Evolutionary conservation across 2,888 invertebrate genomes (phyloP).

Genomic region (Drosophila paranaensis): DNA sequence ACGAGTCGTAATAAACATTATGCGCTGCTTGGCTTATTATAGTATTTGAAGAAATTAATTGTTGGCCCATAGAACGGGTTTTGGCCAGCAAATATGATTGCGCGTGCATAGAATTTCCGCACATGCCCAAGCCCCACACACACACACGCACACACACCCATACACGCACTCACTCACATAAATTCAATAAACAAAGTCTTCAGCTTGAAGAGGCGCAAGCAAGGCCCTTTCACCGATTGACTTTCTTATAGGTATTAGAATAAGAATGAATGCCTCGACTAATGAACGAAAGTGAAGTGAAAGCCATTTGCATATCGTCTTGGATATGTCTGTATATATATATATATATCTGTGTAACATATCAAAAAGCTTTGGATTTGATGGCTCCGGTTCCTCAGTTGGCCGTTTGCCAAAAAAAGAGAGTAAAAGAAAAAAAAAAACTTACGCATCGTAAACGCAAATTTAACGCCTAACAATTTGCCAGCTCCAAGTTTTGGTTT

Average conservation of each 20-base stretch:
- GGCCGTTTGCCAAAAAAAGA: conserved; percentile 31
- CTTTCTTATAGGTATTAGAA: conserved; percentile 67
- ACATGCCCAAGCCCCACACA: conserved; percentile 11
- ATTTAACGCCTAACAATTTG: conserved; percentile 32
- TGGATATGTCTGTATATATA: conserved; percentile 3
- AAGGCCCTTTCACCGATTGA: conserved; percentile 67
- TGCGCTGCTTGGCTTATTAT: conserved; percentile 59
- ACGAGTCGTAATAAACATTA: conserved; percentile 66
- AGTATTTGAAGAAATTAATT: conserved; percentile 67
- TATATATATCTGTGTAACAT: conserved; percentile 3
- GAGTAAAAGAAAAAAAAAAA: conserved; percentile 3
- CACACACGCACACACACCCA: too few species aligned
- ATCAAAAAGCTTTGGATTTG: conserved; percentile 39
- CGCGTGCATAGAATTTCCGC: conserved; percentile 63
- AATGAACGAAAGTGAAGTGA: conserved; percentile 77
- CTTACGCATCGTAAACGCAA: conserved; percentile 30
- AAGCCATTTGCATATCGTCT: conserved; percentile 72
- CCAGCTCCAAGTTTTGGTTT: conserved; percentile 3
- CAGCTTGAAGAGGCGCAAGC: background rate
- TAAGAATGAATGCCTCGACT: conserved; percentile 67
- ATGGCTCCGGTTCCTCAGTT: conserved; percentile 55
- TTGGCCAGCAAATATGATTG: conserved; percentile 48
- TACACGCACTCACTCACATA: too few species aligned
- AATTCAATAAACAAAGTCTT: conserved; percentile 8
- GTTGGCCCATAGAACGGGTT: conserved; percentile 56